phyloP scores from a whole-genome alignment of 2,797 vertebrate genomes.

The Syngnathus acus region DNA sequence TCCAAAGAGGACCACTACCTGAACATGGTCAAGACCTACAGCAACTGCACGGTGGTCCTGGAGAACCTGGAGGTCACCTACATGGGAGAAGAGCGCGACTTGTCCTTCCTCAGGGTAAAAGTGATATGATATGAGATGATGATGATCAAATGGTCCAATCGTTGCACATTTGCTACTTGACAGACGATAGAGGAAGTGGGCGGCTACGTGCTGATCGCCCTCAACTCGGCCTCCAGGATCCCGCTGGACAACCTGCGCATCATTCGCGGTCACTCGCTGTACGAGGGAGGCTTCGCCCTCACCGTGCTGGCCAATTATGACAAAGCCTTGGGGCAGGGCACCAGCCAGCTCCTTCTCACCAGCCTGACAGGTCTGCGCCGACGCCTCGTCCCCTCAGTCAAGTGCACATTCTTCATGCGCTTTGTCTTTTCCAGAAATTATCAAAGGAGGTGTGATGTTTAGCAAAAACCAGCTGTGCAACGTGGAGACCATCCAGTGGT shows the following conservation, averaged over 20 bases:
- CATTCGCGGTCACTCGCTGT: constrained; percentile 86
- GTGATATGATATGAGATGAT: no score
- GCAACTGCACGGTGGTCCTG: constrained; percentile 88
- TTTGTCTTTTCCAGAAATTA: constrained; percentile 76
- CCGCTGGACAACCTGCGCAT: constrained; percentile 87
- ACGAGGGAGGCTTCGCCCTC: constrained; percentile 73
- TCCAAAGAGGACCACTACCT: constrained; percentile 82
- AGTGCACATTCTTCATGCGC: rapidly evolving
- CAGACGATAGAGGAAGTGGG: constrained; percentile 93
- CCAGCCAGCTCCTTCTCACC: constrained; percentile 75
- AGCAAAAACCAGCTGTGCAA: constrained; percentile 78
- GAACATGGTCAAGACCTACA: constrained; percentile 86
- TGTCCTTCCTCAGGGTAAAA: constrained; percentile 86
- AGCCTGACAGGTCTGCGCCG: constrained; percentile 78
- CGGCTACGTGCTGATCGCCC: constrained; percentile 87
- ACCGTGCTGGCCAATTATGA: constrained; percentile 77
- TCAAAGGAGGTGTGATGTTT: constrained; percentile 83
- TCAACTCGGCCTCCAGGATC: constrained; percentile 80
- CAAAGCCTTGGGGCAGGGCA: constrained; percentile 39
- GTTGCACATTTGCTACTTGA: neutral
- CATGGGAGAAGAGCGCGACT: constrained; percentile 72
- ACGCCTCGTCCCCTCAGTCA: neutral
- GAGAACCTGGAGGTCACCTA: constrained; percentile 93
- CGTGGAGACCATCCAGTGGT: constrained; percentile 84
- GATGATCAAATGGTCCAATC: no score